Evolutionary conservation across 2,888 invertebrate genomes (phyloP), one percentile per base, ranked within the genome.

Genomic region (Apamea epomidion): DNA sequence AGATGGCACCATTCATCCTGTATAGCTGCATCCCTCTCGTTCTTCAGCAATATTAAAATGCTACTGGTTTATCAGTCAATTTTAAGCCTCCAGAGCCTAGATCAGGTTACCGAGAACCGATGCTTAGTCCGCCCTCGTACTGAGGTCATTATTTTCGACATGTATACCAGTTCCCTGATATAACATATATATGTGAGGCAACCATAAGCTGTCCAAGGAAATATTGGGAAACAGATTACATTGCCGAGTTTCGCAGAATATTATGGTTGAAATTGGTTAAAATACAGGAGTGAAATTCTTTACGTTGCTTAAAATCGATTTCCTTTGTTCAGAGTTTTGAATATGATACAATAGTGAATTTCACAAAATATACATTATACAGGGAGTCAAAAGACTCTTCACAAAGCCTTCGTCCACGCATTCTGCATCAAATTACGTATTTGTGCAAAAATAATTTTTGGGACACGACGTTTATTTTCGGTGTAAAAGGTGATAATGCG

Each of bases 191-290:
- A n/a, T n/a, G 32, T 25, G 3, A 32, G 0, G 4, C 5, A 5
- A 65, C 10, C 18, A n/a, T 37, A 51, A 37, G 16, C 54, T 5
- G 0, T 54, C 25, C 32, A 70, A 70, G 16, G 25, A 54, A 42
- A 54, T 29, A 37, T n/a, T 54, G 69, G 51, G 29, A 65, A 65
- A 64, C 12, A 16, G 32, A 74, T 74, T 51, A 74, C 16, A 16
- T 37, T 65, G 32, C 10, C 0, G 1, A 37, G n/a, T 74, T 74
- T 51, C 16, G 32, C 12, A 3, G 64, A 25, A 68, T 68, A 45
- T 60, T 8, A 45, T 29, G 25, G 14, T 45, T n/a, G 10, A 12
- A 29, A 29, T 21, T 29, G 21, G 7, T 62, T n/a, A 25, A 8
- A 29, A 29, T 21, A 2, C 21, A 29, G 42, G 16, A 29, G 73